A percentile compares a stretch with the other conserved stretches of the same genome.
Conservation (phyloP, 2,888 invertebrate genomes). For the Lymantria monacha region DNA sequence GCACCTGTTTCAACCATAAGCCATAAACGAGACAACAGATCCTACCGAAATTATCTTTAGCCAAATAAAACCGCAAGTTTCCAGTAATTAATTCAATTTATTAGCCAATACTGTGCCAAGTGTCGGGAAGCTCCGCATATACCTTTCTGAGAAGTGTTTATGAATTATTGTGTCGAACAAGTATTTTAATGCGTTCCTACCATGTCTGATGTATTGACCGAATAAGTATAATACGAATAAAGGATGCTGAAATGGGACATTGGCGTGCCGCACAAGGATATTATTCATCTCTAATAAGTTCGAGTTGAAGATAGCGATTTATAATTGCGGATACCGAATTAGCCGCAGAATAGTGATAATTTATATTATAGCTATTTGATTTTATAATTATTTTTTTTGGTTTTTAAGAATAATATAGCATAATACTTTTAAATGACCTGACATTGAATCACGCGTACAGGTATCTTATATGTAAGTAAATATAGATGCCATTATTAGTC, state of each 20-base stretch:
- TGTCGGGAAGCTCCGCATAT: conserved; percentile 31
- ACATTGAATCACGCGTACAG: no score
- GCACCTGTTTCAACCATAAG: conserved; percentile 30
- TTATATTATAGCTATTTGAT: no score
- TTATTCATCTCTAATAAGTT: conserved; percentile 52
- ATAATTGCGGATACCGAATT: conserved; percentile 27
- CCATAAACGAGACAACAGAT: conserved; percentile 31
- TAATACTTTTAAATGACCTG: no score
- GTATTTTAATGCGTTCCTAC: conserved; percentile 64
- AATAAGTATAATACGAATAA: conserved; percentile 38
- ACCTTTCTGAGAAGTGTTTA: conserved; percentile 38
- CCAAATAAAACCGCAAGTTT: conserved; percentile 31
- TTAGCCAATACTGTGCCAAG: conserved; percentile 47
- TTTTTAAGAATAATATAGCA: no score
- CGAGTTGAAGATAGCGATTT: conserved; percentile 40
- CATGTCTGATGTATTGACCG: conserved; percentile 53
- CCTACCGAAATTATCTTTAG: conserved; percentile 32
- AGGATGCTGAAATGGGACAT: conserved; percentile 4
- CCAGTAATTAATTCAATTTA: conserved; percentile 56
- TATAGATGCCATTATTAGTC: no score
- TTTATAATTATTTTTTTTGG: no score
- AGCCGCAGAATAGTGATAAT: no score
- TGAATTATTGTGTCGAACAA: conserved; percentile 60
- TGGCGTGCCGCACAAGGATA: conserved; percentile 29
- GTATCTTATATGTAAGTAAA: no score